Conservation (phyloP, 92 coral and sea anemone species). For the Chrysogorgia sp. region DNA sequence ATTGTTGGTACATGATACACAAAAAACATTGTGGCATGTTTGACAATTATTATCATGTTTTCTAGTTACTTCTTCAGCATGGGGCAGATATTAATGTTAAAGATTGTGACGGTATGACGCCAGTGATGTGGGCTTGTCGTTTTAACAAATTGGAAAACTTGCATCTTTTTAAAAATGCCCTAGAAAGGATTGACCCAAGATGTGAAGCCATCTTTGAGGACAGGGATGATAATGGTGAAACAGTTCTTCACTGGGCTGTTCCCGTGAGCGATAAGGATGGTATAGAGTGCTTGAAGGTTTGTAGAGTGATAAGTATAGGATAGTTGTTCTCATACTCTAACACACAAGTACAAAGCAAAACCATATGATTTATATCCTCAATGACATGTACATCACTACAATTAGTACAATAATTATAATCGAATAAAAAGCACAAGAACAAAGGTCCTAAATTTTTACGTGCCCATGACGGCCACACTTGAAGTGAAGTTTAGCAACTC, state of each 20-base stretch:
- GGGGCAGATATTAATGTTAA: conserved; percentile 74
- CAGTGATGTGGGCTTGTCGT: conserved; percentile 99
- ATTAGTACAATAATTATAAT: too few species aligned
- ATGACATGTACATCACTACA: too few species aligned
- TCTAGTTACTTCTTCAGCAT: conserved; percentile 76
- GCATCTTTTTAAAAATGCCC: conserved; percentile 63
- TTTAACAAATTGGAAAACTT: conserved; percentile 80
- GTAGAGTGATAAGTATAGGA: too few species aligned
- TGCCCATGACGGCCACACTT: background rate
- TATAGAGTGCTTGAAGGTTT: conserved; percentile 70
- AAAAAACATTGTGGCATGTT: background rate
- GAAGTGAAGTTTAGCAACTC: background rate
- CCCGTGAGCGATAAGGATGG: conserved; percentile 64
- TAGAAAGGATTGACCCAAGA: conserved; percentile 78
- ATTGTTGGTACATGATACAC: too few species aligned
- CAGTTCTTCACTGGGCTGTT: conserved; percentile 91
- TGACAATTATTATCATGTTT: background rate
- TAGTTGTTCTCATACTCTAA: too few species aligned
- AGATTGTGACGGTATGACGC: conserved; percentile 83
- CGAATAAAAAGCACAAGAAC: too few species aligned
- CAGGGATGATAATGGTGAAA: conserved; percentile 75
- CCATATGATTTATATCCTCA: too few species aligned
- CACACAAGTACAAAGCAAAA: too few species aligned
- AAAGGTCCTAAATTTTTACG: background rate
- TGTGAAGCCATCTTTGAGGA: conserved; percentile 83